These are phyloP conservation scores for Griposia aprilina DNA, from an alignment of 2,888 invertebrate genomes.

Conservation along the genomic window DNA sequence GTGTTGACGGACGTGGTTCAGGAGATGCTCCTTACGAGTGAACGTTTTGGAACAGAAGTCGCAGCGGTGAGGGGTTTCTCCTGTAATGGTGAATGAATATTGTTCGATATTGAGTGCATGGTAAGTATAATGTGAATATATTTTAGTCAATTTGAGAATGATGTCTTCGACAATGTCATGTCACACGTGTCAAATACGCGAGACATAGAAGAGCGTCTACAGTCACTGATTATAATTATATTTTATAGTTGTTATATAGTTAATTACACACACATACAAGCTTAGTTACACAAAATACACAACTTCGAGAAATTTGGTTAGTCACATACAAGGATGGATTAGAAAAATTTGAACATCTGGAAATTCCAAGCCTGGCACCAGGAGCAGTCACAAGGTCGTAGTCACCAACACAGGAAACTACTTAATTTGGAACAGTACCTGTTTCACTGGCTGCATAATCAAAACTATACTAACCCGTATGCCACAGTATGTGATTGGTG, in stretches of 20 bases:
- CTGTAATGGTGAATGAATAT: slow-evolving; percentile 71
- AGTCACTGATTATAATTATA: not conserved
- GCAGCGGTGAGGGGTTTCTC: slow-evolving; percentile 94
- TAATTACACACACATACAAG: slow-evolving; percentile 12
- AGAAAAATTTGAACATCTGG: slow-evolving; percentile 12
- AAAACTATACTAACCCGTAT: slow-evolving; percentile 92
- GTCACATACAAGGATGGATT: slow-evolving; percentile 10
- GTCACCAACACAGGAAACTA: slow-evolving; percentile 48
- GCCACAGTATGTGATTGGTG: slow-evolving; percentile 97
- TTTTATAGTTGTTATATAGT: slow-evolving; percentile 2
- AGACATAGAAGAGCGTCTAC: not conserved
- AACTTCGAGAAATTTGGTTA: slow-evolving; percentile 17
- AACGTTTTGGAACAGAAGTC: slow-evolving; percentile 95
- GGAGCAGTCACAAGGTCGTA: slow-evolving; percentile 43
- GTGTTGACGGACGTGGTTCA: slow-evolving; percentile 95
- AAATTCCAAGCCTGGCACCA: slow-evolving; percentile 81
- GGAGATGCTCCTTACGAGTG: slow-evolving; percentile 94
- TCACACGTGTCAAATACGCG: not conserved
- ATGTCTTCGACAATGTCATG: not conserved
- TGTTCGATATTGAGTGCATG: not conserved
- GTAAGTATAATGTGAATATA: not conserved
- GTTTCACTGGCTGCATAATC: slow-evolving; percentile 56
- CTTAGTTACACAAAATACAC: slow-evolving; percentile 17
- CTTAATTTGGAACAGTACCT: slow-evolving; percentile 35
- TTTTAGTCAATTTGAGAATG: not conserved